Percentiles rank a stretch among this genome's conserved stretches.
Evolutionary conservation across 2,888 invertebrate genomes (phyloP).

Genomic region (Drosophila borealis): DNA sequence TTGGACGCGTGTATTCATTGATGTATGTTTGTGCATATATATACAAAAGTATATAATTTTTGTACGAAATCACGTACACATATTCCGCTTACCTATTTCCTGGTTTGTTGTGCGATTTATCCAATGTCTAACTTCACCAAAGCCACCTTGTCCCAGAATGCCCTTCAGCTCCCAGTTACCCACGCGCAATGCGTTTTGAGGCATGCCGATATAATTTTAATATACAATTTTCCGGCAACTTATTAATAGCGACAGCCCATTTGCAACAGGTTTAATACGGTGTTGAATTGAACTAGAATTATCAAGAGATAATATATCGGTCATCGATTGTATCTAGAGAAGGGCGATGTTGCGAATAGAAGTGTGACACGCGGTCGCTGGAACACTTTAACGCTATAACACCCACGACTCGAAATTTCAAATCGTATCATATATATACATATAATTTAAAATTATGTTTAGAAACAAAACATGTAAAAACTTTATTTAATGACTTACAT

Average conservation of each 20-base stretch:
- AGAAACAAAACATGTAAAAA: too few species aligned
- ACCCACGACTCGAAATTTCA: too few species aligned
- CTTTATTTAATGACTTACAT: too few species aligned
- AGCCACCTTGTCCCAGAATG: slow-evolving; percentile 90
- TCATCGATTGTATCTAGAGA: slow-evolving; percentile 12
- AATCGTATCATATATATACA: too few species aligned
- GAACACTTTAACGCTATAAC: neutral
- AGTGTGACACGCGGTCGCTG: neutral
- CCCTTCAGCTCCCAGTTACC: slow-evolving; percentile 86
- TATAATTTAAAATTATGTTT: too few species aligned
- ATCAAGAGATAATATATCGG: neutral
- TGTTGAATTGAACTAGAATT: neutral
- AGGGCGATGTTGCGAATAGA: neutral
- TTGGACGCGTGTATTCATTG: neutral
- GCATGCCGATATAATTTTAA: slow-evolving; percentile 22
- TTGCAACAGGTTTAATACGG: slow-evolving; percentile 12
- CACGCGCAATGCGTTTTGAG: neutral
- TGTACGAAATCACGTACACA: slow-evolving; percentile 30
- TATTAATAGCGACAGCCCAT: slow-evolving; percentile 39
- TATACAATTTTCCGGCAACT: neutral
- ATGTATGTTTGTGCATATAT: neutral
- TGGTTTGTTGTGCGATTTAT: slow-evolving; percentile 87
- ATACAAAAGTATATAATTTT: slow-evolving; percentile 10
- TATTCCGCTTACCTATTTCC: slow-evolving; percentile 86
- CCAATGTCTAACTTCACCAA: slow-evolving; percentile 91